These are phyloP conservation scores for Nomada flava DNA, from an alignment of 2,888 invertebrate genomes.

Conservation along the genomic window DNA sequence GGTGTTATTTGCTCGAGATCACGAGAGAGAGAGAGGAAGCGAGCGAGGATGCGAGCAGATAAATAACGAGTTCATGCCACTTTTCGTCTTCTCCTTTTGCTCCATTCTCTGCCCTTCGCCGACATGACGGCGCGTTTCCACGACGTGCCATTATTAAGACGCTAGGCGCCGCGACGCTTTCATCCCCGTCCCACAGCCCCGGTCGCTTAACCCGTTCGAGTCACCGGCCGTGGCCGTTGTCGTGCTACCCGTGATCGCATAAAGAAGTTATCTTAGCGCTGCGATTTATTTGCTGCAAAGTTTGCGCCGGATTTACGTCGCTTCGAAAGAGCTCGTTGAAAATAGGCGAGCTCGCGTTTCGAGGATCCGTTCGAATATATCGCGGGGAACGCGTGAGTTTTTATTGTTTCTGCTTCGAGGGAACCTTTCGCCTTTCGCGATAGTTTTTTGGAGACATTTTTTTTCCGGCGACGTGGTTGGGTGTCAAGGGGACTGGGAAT, in stretches of 20 bases:
- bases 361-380: conserved; percentile 2
- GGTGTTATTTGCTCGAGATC: conserved; percentile 61
- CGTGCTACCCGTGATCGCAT: conserved; percentile 30
- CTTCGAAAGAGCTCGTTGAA: conserved; percentile 23
- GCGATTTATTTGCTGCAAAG: conserved; percentile 51
- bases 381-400: neutral
- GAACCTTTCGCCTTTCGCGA: too few species aligned
- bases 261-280: conserved; percentile 53
- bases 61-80: conserved; percentile 68
- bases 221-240: conserved; percentile 30
- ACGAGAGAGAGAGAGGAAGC: conserved; percentile 10
- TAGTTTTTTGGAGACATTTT: too few species aligned
- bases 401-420: neutral
- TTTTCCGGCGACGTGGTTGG: too few species aligned
- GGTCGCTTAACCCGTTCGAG: conserved; percentile 1
- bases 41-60: conserved; percentile 59
- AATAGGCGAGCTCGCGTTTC: conserved; percentile 22
- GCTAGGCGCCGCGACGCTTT: conserved; percentile 62
- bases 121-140: conserved; percentile 64
- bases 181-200: neutral
- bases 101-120: conserved; percentile 40
- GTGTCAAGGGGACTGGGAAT: too few species aligned
- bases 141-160: conserved; percentile 72
- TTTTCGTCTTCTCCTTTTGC: conserved; percentile 61
- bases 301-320: conserved; percentile 43